A percentile compares a stretch with the other conserved stretches of the same genome.
Evolutionary conservation across 1,140 invertebrate genomes (phyloP).

Genomic region (Zaprionus taronus): DNA sequence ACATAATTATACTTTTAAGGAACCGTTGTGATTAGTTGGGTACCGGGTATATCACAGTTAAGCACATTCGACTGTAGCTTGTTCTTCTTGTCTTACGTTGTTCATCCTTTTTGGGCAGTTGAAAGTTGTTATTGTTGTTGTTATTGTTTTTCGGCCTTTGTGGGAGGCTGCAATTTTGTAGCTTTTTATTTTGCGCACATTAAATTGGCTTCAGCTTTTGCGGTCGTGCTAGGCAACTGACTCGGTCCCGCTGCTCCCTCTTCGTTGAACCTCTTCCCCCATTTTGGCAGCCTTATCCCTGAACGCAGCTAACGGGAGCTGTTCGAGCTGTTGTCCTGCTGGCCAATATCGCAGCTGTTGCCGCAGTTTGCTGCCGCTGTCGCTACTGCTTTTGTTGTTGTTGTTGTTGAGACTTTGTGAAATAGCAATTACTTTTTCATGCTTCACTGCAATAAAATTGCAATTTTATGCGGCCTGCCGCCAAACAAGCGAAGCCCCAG

Average conservation of each 20-base stretch:
- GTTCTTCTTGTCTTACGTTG: background rate
- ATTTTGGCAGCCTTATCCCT: slow-evolving; percentile 1
- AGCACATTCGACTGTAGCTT: too few relatives aligned
- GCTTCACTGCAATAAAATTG: slow-evolving; percentile 82
- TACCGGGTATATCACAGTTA: too few relatives aligned
- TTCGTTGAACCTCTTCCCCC: background rate
- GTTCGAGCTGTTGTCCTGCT: slow-evolving; percentile 23
- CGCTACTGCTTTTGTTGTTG: slow-evolving; percentile 18
- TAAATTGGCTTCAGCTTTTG: slow-evolving; percentile 68
- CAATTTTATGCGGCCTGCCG: slow-evolving; percentile 81
- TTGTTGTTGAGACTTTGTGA: slow-evolving; percentile 60
- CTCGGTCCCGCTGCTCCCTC: background rate
- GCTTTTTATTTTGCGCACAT: slow-evolving; percentile 66
- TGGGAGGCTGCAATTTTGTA: slow-evolving; percentile 71
- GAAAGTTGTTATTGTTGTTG: slow-evolving; percentile 33
- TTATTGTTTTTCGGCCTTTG: slow-evolving; percentile 34
- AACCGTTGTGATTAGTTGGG: background rate
- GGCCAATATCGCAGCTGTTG: slow-evolving; percentile 67
- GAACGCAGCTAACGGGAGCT: slow-evolving; percentile 5
- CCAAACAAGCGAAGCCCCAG: slow-evolving; percentile 61
- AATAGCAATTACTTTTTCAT: slow-evolving; percentile 83
- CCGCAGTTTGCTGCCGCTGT: slow-evolving; percentile 29
- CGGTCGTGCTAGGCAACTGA: slow-evolving; percentile 41
- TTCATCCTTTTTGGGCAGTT: slow-evolving; percentile 26
- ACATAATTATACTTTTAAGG: background rate